Conservation (phyloP, 2,113 vertebrate genomes). For the Andinoacara biseriatus region DNA sequence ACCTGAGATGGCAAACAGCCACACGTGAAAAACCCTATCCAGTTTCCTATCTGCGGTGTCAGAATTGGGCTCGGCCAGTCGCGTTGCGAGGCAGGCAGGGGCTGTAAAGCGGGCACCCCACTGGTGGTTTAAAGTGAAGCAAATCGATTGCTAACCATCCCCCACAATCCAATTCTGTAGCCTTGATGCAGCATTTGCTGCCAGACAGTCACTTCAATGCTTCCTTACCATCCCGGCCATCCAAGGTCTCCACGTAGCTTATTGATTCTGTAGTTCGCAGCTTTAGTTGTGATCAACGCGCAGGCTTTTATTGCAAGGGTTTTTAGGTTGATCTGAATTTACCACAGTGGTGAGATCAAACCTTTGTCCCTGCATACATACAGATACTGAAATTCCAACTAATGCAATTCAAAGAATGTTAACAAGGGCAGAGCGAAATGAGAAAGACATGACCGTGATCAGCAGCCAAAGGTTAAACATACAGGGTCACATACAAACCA, state of each 20-base stretch:
- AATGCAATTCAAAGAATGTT: background rate
- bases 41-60: slow-evolving; percentile 44
- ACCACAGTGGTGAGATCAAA: background rate
- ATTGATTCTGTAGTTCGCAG: slow-evolving; percentile 2
- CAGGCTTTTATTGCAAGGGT: slow-evolving; percentile 17
- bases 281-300: slow-evolving; percentile 29
- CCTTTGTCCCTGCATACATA: background rate
- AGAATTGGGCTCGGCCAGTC: slow-evolving; percentile 26
- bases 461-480: background rate
- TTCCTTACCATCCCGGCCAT: background rate
- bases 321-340: slow-evolving; percentile 29
- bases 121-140: slow-evolving; percentile 40
- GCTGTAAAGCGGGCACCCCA: slow-evolving; percentile 25
- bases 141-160: slow-evolving; percentile 57
- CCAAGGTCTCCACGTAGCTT: slow-evolving; percentile 28
- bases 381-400: background rate
- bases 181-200: slow-evolving; percentile 31
- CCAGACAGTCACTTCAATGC: slow-evolving; percentile 35
- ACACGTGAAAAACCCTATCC: slow-evolving; percentile 33
- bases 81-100: slow-evolving; percentile 8
- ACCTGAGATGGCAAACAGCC: slow-evolving; percentile 47
- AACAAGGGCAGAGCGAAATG: background rate
- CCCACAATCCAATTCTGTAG: slow-evolving; percentile 56
- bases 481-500: background rate
- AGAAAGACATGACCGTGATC: background rate